Evolutionary conservation across 2,888 invertebrate species (phyloP).

Genomic region (Agrotis exclamationis): DNA sequence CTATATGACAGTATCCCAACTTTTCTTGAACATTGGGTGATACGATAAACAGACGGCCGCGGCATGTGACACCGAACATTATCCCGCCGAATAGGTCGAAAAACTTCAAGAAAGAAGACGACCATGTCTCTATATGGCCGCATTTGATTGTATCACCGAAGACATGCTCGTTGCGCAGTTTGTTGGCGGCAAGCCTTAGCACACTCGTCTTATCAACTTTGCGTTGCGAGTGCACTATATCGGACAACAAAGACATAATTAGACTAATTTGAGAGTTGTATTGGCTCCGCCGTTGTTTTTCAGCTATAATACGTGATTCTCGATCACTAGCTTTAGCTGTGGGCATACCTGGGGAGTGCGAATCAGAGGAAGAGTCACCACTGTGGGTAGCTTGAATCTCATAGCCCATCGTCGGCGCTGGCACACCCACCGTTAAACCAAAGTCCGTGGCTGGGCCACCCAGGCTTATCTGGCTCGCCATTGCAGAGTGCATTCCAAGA

Average conservation of each 20-base stretch:
- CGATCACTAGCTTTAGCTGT: constrained; percentile 93
- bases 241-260: constrained; percentile 95
- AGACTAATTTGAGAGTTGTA: constrained; percentile 96
- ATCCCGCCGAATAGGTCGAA: constrained; percentile 95
- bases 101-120: constrained; percentile 91
- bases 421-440: constrained; percentile 76
- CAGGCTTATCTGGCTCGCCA: constrained; percentile 74
- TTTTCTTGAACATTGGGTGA: constrained; percentile 96
- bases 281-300: constrained; percentile 97
- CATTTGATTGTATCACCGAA: constrained; percentile 91
- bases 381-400: constrained; percentile 75
- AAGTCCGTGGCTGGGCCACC: constrained; percentile 73
- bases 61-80: constrained; percentile 94
- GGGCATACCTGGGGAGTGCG: constrained; percentile 84
- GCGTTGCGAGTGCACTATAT: constrained; percentile 95
- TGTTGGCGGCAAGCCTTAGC: constrained; percentile 96
- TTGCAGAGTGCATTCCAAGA: constrained; percentile 74
- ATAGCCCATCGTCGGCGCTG: constrained; percentile 71
- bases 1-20: constrained; percentile 96
- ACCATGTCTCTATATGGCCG: constrained; percentile 87
- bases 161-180: constrained; percentile 95
- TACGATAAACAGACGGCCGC: constrained; percentile 96
- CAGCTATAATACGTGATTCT: constrained; percentile 96
- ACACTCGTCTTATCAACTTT: constrained; percentile 98
- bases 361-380: constrained; percentile 87